phyloP scores from a whole-genome alignment of 2,797 vertebrate species.

The Bovichtus variegatus region DNA sequence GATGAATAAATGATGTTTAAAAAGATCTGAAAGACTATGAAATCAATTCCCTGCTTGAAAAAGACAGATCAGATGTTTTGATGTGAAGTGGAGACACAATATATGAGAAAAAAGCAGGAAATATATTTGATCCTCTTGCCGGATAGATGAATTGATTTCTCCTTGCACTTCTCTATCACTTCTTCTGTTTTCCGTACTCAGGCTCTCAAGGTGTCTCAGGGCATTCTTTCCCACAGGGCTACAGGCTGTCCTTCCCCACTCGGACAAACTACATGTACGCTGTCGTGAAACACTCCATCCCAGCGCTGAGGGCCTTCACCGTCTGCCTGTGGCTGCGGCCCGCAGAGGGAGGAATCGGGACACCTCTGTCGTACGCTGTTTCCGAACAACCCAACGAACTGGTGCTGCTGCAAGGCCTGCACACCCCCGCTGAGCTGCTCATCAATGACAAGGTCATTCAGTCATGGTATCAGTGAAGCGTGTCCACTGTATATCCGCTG shows the following conservation, averaged over 20 bases:
- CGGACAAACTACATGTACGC: slow-evolving; percentile 96
- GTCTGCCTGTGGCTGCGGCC: slow-evolving; percentile 94
- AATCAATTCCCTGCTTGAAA: slow-evolving; percentile 29
- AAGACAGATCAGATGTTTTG: slow-evolving; percentile 24
- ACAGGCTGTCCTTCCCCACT: slow-evolving; percentile 91
- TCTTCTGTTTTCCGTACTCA: not conserved
- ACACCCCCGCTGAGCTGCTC: slow-evolving; percentile 92
- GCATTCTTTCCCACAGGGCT: slow-evolving; percentile 86
- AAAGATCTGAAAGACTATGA: slow-evolving; percentile 54
- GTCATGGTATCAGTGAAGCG: not conserved
- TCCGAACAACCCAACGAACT: slow-evolving; percentile 92
- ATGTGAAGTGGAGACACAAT: slow-evolving; percentile 7
- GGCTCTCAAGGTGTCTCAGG: slow-evolving; percentile 41
- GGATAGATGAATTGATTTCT: slow-evolving; percentile 2
- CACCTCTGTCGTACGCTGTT: slow-evolving; percentile 94
- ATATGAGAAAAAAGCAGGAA: slow-evolving; percentile 2
- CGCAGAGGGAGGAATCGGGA: slow-evolving; percentile 87
- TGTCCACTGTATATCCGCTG: not conserved
- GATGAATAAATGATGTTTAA: slow-evolving; percentile 60
- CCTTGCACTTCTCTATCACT: not conserved
- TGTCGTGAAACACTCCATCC: slow-evolving; percentile 88
- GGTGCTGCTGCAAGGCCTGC: slow-evolving; percentile 92
- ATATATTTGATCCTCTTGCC: slow-evolving; percentile 34
- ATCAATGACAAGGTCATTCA: slow-evolving; percentile 99
- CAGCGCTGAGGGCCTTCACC: slow-evolving; percentile 91